Evolutionary conservation across 2,797 vertebrate genomes (phyloP).

Genomic region (Sebastes aleutianus): DNA sequence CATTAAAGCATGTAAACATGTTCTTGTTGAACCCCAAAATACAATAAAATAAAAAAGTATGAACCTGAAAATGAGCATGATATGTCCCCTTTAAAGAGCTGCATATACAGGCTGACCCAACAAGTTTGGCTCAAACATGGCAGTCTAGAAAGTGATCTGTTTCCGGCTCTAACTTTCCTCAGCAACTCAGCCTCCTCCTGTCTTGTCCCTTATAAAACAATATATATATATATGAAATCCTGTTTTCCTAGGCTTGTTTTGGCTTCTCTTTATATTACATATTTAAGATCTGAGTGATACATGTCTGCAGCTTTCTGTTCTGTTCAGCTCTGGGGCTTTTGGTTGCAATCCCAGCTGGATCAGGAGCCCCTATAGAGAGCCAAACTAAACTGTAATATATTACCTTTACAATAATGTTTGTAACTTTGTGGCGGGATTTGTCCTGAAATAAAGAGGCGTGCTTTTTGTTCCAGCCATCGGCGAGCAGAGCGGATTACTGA

Average conservation of each 20-base stretch:
- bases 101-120: not conserved
- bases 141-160: too few relatives aligned
- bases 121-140: not conserved
- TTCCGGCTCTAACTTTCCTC: too few relatives aligned
- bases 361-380: not conserved
- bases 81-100: too few relatives aligned
- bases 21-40: too few relatives aligned
- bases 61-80: too few relatives aligned
- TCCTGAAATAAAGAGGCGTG: not conserved
- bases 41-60: too few relatives aligned
- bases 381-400: not conserved
- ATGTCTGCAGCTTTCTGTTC: not conserved
- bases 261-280: not conserved
- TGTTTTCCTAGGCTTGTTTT: not conserved
- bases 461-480: not conserved
- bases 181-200: not conserved
- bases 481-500: not conserved
- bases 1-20: too few relatives aligned
- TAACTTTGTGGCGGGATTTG: not conserved
- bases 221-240: not conserved
- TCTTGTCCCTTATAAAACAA: not conserved
- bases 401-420: not conserved
- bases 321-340: not conserved
- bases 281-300: not conserved
- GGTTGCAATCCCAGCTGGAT: not conserved